Conservation (phyloP, 2,113 vertebrate species). For the Oncorhynchus masou region DNA sequence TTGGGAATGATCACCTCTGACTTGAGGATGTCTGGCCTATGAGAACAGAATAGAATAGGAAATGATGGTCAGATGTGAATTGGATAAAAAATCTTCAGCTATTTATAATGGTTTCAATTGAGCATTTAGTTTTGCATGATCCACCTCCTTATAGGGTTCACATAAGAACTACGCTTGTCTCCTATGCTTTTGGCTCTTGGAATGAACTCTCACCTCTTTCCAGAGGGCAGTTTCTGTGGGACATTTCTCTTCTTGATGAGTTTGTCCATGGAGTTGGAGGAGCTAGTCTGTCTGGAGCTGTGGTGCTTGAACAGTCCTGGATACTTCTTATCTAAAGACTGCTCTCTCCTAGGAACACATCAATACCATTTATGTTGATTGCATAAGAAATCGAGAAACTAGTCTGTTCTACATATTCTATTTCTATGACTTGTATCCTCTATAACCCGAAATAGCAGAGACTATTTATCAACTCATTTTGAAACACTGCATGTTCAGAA, state of each 20-base stretch:
- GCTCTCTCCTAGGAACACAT: slow-evolving; percentile 80
- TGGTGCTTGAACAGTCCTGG: slow-evolving; percentile 90
- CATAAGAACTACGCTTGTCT: not conserved
- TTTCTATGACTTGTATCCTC: too few species aligned
- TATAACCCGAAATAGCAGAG: too few species aligned
- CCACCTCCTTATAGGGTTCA: not conserved
- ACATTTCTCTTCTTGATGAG: slow-evolving; percentile 95
- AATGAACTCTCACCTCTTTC: slow-evolving; percentile 79
- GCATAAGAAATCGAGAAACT: too few species aligned
- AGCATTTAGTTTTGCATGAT: too few species aligned
- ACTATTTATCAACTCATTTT: too few species aligned
- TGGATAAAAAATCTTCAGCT: too few species aligned
- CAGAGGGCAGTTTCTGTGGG: slow-evolving; percentile 91
- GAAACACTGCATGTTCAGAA: too few species aligned
- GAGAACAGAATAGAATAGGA: slow-evolving; percentile 4
- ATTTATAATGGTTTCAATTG: too few species aligned
- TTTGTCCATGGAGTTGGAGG: slow-evolving; percentile 91
- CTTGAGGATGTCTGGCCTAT: slow-evolving; percentile 91
- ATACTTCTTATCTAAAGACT: slow-evolving; percentile 91
- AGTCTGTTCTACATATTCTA: too few species aligned
- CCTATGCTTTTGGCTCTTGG: slow-evolving; percentile 16
- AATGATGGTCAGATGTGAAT: slow-evolving; percentile 18
- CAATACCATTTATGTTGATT: not conserved
- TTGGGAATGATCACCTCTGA: slow-evolving; percentile 91
- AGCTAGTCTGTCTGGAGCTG: slow-evolving; percentile 78